Evolutionary conservation across 2,113 vertebrate species (phyloP).

Genomic region (Alaudala cheleensis): DNA sequence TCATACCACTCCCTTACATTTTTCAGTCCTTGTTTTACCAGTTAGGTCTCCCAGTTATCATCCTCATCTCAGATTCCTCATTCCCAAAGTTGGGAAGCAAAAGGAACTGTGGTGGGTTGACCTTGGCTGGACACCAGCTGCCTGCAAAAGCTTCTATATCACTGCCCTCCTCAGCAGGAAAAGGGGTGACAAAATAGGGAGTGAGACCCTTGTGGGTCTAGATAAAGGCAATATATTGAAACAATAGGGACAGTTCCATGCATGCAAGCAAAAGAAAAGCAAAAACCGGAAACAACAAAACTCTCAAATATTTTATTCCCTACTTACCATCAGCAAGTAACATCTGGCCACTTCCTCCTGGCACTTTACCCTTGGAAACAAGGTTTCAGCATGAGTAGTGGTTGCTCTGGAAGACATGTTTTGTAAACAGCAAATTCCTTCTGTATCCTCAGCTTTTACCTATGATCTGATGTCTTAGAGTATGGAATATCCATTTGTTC

Average conservation of each 20-base stretch:
- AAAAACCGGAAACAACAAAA: neutral
- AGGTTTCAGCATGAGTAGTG: neutral
- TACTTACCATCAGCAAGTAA: neutral
- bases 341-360: neutral
- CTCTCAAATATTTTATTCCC: neutral
- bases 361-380: neutral
- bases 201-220: neutral
- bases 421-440: neutral
- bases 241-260: no score
- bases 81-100: neutral
- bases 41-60: fast-evolving
- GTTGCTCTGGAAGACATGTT: neutral
- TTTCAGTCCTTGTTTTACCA: neutral
- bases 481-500: neutral
- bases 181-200: fast-evolving
- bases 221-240: neutral
- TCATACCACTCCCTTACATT: neutral
- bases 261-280: neutral
- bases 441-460: neutral
- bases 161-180: neutral
- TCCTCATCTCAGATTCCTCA: neutral
- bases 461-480: neutral
- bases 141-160: neutral
- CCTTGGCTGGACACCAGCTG: neutral
- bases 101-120: neutral